phyloP scores from a whole-genome alignment of 1,140 invertebrate species.

The Heliconius eleuchia region DNA sequence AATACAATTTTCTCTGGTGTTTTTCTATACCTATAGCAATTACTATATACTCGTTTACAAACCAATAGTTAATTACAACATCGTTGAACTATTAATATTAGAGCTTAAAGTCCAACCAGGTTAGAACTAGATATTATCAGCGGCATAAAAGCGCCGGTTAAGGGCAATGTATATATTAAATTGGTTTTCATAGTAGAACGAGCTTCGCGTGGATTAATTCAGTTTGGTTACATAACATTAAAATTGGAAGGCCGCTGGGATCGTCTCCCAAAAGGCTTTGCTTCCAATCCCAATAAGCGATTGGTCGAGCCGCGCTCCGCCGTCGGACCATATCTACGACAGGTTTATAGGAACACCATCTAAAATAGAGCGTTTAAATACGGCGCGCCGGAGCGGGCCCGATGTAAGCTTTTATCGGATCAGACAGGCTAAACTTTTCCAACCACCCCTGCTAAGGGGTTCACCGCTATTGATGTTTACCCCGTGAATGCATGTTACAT shows the following conservation, averaged over 20 bases:
- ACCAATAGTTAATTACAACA: not conserved
- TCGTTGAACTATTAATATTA: too few relatives aligned
- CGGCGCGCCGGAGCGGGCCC: slow-evolving; percentile 35
- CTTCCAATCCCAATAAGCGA: slow-evolving; percentile 61
- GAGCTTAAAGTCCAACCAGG: not conserved
- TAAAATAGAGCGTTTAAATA: slow-evolving; percentile 58
- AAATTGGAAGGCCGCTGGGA: slow-evolving; percentile 54
- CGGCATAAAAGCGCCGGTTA: not conserved
- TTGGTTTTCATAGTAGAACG: slow-evolving; percentile 47
- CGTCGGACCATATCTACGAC: slow-evolving; percentile 36
- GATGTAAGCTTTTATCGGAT: slow-evolving; percentile 60
- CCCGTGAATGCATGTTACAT: not conserved
- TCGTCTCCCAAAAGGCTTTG: slow-evolving; percentile 47
- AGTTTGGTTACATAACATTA: slow-evolving; percentile 61
- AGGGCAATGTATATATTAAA: slow-evolving; percentile 50
- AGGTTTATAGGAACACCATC: slow-evolving; percentile 38
- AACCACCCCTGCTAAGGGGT: slow-evolving; percentile 30
- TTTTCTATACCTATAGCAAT: too few relatives aligned
- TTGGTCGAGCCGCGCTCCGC: slow-evolving; percentile 43
- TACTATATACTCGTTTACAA: too few relatives aligned
- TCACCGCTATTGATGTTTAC: slow-evolving; percentile 39
- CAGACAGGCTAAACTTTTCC: slow-evolving; percentile 53
- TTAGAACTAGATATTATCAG: not conserved
- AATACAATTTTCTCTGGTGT: too few relatives aligned
- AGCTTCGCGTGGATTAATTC: slow-evolving; percentile 51